These are phyloP conservation scores for Nemoura dubitans DNA, from an alignment of 2,888 invertebrate species.

Conservation along the genomic window DNA sequence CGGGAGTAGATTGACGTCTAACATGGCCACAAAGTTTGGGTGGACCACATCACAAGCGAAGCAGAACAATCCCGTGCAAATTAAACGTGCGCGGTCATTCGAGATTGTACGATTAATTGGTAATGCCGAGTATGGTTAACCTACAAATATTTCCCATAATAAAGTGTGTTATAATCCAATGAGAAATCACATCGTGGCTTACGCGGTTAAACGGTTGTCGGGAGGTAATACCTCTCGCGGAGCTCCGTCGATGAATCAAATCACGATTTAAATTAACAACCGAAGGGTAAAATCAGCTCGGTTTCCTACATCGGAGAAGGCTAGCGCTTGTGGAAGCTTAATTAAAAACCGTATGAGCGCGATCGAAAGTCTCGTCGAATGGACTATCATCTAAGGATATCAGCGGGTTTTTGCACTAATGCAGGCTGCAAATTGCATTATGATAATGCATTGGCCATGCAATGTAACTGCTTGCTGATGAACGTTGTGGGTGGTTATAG, in stretches of 20 bases:
- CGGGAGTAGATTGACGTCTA: neutral
- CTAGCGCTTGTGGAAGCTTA: neutral
- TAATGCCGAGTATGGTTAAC: neutral
- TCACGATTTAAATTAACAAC: constrained; percentile 31
- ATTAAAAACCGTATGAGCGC: neutral
- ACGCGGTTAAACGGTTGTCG: neutral
- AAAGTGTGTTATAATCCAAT: neutral
- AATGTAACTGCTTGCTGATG: neutral
- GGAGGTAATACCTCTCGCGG: neutral
- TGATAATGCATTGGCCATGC: neutral
- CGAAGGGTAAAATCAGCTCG: neutral
- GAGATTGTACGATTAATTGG: neutral
- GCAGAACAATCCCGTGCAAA: neutral
- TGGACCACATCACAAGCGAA: neutral
- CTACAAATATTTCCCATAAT: neutral
- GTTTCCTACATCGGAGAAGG: neutral
- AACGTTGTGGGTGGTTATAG: neutral
- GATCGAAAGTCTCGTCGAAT: neutral
- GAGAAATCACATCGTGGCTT: neutral
- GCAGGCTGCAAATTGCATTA: neutral
- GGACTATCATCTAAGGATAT: neutral
- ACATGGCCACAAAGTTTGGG: neutral
- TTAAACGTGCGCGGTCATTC: neutral
- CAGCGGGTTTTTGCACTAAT: neutral
- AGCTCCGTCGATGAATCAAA: constrained; percentile 14